Conservation (phyloP, 2,797 vertebrate genomes). For the Lagorchestes hirsutus region DNA sequence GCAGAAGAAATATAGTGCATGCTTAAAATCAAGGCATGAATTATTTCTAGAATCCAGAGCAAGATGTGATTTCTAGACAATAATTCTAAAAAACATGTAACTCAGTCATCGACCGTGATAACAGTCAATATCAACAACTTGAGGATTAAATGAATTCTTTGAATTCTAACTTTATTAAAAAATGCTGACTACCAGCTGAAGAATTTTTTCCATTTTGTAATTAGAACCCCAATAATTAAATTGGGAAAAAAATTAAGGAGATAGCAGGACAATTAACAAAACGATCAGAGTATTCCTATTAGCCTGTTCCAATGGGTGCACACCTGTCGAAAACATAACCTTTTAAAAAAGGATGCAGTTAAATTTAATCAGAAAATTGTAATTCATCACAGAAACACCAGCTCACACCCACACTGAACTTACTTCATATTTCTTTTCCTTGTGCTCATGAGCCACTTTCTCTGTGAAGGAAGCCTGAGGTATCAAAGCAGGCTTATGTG, state of each 20-base stretch:
- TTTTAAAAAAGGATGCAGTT: background rate
- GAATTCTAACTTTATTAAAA: slow-evolving; percentile 48
- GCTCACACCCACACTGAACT: slow-evolving; percentile 45
- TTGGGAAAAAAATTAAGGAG: slow-evolving; percentile 38
- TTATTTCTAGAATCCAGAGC: slow-evolving; percentile 45
- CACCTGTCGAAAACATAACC: background rate
- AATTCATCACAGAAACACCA: background rate
- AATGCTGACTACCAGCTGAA: slow-evolving; percentile 57
- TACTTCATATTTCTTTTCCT: slow-evolving; percentile 96
- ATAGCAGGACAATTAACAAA: slow-evolving; percentile 11
- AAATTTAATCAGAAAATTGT: background rate
- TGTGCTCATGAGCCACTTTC: slow-evolving; percentile 96
- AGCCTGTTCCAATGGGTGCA: background rate
- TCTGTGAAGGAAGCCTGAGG: slow-evolving; percentile 95
- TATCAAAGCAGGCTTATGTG: slow-evolving; percentile 91
- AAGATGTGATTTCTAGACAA: slow-evolving; percentile 44
- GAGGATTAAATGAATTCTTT: slow-evolving; percentile 51
- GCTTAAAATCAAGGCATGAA: slow-evolving; percentile 27
- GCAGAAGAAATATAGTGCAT: slow-evolving; percentile 76
- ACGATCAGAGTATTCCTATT: background rate
- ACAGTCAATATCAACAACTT: slow-evolving; percentile 26
- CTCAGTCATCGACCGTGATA: slow-evolving; percentile 20
- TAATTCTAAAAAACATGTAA: slow-evolving; percentile 63
- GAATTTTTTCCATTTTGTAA: slow-evolving; percentile 55
- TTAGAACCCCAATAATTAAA: background rate